A percentile compares a stretch with the other conserved stretches of the same genome.
phyloP scores from a whole-genome alignment of 2,113 vertebrate genomes.

The Sprattus sprattus region DNA sequence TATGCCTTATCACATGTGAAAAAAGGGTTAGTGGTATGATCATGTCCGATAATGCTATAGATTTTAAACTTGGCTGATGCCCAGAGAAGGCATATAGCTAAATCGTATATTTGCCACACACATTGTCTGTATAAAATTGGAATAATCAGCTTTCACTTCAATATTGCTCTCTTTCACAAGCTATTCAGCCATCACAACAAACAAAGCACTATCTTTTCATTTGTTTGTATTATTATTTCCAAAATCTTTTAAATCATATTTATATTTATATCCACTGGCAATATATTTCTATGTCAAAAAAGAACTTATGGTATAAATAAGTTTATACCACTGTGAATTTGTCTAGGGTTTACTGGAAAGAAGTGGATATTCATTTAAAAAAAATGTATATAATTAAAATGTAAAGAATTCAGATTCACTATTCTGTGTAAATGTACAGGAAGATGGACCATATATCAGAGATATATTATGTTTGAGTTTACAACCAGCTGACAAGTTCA shows the following conservation, averaged over 20 bases:
- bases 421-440: neutral
- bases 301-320: conserved; percentile 1
- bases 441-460: conserved; percentile 11
- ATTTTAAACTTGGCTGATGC: neutral
- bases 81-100: neutral
- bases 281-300: conserved; percentile 11
- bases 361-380: neutral
- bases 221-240: neutral
- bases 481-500: conserved; percentile 3
- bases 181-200: neutral
- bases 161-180: neutral
- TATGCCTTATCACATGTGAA: conserved; percentile 9
- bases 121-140: neutral
- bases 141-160: neutral
- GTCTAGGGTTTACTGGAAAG: neutral
- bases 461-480: conserved; percentile 4
- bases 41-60: neutral
- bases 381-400: conserved; percentile 1
- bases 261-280: neutral
- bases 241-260: neutral
- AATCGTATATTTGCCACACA: conserved; percentile 1
- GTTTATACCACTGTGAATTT: conserved; percentile 11
- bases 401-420: neutral
- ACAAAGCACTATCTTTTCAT: neutral
- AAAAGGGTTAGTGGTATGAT: neutral